Evolutionary conservation across 2,888 invertebrate genomes (phyloP), one percentile per base, ranked within the genome.

Genomic region (Piscicola geometra): DNA sequence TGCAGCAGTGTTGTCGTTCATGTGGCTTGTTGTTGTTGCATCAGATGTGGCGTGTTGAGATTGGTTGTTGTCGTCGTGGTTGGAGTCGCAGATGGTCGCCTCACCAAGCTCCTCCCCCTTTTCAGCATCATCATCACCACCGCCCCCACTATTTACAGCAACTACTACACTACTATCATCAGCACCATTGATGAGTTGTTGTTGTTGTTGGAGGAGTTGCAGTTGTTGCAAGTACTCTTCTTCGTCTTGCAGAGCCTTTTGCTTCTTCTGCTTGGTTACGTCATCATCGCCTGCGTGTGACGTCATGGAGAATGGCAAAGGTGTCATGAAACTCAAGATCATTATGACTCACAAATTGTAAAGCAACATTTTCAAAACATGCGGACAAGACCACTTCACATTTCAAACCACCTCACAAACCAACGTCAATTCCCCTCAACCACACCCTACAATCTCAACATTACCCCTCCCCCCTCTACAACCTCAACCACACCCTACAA

Each of bases 201-300:
- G 60, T 56, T 56, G 60, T 25, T 56, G 60, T n/a, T 56, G 60
- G 3, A 56, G 60, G 15, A 25, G 60, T n/a, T 56, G 60, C 12
- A 56, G 3, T n/a, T 56, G 60, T n/a, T 56, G 60, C 5, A 25
- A 21, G n/a, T 56, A 56, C 60, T 56, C 60, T 21, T 56, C 60
- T 21, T 56, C 60, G 25, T 56, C 60, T 21, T 56, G 60, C 60
- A 18, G 9, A 3, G 9, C 60, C n/a, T 56, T 56, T n/a, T 18
- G n/a, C 60, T 56, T 56, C 25, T 56, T 56, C 60, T 56, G 60
- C 60, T 56, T 56, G 12, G 60, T 56, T n/a, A 25, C n/a, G 21
- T 56, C 60, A 21, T 56, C 60, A 56, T 56, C 60, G 25, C 60
- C 60, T 56, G 41, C 15, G 41, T 5, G 41, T 41, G 41, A 15